Percentiles rank a stretch among this genome's conserved stretches.
phyloP scores from a whole-genome alignment of 2,888 invertebrate genomes.

The Trissolcus japonicus region DNA sequence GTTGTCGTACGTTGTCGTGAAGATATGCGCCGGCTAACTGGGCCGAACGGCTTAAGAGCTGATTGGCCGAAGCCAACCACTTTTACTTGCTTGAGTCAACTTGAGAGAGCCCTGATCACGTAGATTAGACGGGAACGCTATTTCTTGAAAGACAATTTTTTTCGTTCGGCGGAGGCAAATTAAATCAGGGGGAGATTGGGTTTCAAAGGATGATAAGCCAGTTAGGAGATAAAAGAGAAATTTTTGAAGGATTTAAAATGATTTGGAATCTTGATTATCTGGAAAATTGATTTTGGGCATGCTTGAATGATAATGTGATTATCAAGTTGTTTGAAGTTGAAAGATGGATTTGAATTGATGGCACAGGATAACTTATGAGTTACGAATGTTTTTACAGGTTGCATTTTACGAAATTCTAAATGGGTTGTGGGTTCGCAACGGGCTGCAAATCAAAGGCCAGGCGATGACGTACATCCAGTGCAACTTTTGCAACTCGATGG shows the following conservation, averaged over 20 bases:
- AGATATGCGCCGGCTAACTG: slow-evolving; percentile 28
- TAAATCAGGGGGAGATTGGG: not conserved
- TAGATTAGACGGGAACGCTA: not conserved
- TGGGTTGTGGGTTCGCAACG: slow-evolving; percentile 97
- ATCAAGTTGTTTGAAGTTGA: not conserved
- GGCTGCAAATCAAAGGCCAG: slow-evolving; percentile 98
- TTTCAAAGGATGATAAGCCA: not conserved
- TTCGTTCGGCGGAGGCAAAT: not conserved
- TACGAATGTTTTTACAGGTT: slow-evolving; percentile 80
- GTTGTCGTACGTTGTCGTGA: not conserved
- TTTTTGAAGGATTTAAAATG: too few species aligned
- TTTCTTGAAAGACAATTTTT: not conserved
- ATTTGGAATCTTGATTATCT: too few species aligned
- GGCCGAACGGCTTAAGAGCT: slow-evolving; percentile 11
- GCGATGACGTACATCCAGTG: slow-evolving; percentile 99
- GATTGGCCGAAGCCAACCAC: slow-evolving; percentile 16
- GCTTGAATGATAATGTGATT: not conserved
- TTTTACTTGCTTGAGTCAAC: slow-evolving; percentile 23
- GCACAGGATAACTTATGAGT: not conserved
- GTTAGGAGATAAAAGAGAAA: not conserved
- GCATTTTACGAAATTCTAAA: slow-evolving; percentile 96
- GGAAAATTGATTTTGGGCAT: not conserved
- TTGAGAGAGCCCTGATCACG: not conserved
- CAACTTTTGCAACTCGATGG: slow-evolving; percentile 99
- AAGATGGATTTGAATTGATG: not conserved